A percentile compares a stretch with the other conserved stretches of the same genome.
These are phyloP conservation scores for Drosophila vallismaia DNA, from an alignment of 2,888 invertebrate species.

Conservation along the genomic window DNA sequence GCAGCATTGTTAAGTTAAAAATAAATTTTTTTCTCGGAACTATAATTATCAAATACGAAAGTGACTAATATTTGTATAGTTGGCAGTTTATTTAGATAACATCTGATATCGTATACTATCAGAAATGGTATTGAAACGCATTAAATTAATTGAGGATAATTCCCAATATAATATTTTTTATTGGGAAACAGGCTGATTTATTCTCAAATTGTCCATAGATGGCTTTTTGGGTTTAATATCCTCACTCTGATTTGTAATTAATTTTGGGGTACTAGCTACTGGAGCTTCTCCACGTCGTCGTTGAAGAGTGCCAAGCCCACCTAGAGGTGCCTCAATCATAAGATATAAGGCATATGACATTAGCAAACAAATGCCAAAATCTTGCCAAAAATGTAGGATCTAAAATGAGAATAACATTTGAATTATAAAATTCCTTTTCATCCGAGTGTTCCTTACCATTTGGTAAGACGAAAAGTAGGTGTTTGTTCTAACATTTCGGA, in stretches of 20 bases:
- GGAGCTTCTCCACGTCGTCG: background rate
- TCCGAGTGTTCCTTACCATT: background rate
- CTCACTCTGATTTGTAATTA: background rate
- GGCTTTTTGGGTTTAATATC: background rate
- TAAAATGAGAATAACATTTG: constrained; percentile 1
- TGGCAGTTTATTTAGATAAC: too few relatives aligned
- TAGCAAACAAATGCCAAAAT: constrained; percentile 67
- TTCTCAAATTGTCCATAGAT: background rate
- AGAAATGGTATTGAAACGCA: background rate
- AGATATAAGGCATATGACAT: constrained; percentile 41
- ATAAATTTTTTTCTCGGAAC: too few relatives aligned
- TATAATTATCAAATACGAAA: too few relatives aligned
- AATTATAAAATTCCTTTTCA: background rate
- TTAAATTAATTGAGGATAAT: background rate
- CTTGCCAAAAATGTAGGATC: constrained; percentile 71
- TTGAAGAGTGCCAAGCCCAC: constrained; percentile 2
- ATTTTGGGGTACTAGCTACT: background rate
- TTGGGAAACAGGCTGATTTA: background rate
- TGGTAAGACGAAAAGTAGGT: constrained; percentile 24
- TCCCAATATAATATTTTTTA: background rate
- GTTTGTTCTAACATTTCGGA: background rate
- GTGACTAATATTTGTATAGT: too few relatives aligned
- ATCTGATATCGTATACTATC: background rate
- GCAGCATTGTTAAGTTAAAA: background rate
- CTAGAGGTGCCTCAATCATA: constrained; percentile 42